These are phyloP conservation scores for Mustela nigripes DNA, from an alignment of 2,113 vertebrate genomes.

Conservation along the genomic window DNA sequence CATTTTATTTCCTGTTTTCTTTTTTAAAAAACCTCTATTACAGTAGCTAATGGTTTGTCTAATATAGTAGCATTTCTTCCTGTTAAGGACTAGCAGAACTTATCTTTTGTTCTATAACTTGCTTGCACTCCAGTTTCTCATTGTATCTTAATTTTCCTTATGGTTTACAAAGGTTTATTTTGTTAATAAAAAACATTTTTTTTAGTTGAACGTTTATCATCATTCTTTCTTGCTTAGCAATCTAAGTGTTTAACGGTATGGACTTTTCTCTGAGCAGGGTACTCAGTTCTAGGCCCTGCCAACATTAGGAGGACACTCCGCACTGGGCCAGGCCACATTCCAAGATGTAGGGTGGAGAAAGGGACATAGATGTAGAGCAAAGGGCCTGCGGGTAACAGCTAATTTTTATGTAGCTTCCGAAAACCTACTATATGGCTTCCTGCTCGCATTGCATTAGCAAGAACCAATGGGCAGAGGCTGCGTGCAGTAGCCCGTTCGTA, in stretches of 20 bases:
- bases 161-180: not conserved
- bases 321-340: not conserved
- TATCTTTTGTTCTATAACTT: not conserved
- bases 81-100: not conserved
- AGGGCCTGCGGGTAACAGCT: not conserved
- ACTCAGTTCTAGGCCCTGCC: too few relatives aligned
- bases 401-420: not conserved
- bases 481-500: not conserved
- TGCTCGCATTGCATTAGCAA: not conserved
- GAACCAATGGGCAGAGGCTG: not conserved
- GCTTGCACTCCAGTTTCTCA: not conserved
- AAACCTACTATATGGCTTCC: not conserved
- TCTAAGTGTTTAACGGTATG: not conserved
- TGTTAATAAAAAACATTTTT: not conserved
- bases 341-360: not conserved
- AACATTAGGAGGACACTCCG: not conserved
- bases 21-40: not conserved
- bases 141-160: not conserved
- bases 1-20: not conserved
- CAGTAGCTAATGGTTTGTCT: not conserved
- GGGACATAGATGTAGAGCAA: not conserved
- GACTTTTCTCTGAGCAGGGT: not conserved
- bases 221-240: not conserved
- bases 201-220: not conserved
- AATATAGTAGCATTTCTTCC: not conserved